Conservation (phyloP, 2,888 invertebrate genomes). For the Drosophila robusta region DNA sequence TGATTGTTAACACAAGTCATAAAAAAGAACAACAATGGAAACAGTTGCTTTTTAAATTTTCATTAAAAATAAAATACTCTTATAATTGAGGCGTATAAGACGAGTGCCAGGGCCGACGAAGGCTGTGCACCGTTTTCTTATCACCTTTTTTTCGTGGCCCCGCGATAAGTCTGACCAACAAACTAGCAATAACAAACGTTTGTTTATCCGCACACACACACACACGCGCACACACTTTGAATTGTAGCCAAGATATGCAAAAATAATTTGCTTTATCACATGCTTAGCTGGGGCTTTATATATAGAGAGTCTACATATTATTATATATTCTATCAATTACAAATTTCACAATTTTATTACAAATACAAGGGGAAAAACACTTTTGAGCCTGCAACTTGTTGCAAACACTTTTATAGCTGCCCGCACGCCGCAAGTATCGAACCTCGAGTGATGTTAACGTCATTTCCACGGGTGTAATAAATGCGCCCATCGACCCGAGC, state of each 20-base stretch:
- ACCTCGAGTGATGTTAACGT: constrained; percentile 46
- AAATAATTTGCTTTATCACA: constrained; percentile 32
- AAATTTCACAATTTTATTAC: constrained; percentile 22
- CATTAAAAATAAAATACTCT: constrained; percentile 1
- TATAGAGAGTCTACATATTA: constrained; percentile 5
- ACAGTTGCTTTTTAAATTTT: background rate
- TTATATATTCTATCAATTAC: background rate
- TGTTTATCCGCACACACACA: constrained; percentile 50
- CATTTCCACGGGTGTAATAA: constrained; percentile 39
- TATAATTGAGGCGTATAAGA: constrained; percentile 11
- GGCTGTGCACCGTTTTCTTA: constrained; percentile 63
- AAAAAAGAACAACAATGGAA: background rate
- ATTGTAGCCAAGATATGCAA: constrained; percentile 22
- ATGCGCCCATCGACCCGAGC: constrained; percentile 41
- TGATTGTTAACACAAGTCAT: constrained; percentile 15
- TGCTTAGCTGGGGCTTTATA: constrained; percentile 5
- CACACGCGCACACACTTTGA: constrained; percentile 1
- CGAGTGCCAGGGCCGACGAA: constrained; percentile 35
- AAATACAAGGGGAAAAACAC: too few species aligned
- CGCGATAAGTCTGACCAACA: constrained; percentile 53
- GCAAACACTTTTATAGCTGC: constrained; percentile 20
- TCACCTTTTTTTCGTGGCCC: constrained; percentile 29
- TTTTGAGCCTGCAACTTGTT: constrained; percentile 45
- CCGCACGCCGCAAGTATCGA: constrained; percentile 54
- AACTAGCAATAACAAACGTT: constrained; percentile 30